Evolutionary conservation across 2,113 vertebrate species (phyloP).

Genomic region (Bufo gargarizans): DNA sequence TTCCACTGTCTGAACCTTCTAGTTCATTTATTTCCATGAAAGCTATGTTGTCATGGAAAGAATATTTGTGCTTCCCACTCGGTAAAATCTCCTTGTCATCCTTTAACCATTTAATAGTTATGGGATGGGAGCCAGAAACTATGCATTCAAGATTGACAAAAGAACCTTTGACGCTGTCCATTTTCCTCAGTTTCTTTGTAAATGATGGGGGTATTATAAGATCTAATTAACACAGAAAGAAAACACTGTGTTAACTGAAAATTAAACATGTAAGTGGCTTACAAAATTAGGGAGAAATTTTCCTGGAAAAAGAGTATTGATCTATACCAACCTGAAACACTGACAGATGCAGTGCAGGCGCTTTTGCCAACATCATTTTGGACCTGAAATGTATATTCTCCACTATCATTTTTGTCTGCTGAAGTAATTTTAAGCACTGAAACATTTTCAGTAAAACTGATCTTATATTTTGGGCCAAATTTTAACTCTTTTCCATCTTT

Average conservation of each 20-base stretch:
- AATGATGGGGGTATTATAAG: conserved; percentile 96
- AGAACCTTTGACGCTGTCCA: conserved; percentile 93
- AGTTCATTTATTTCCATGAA: conserved; percentile 92
- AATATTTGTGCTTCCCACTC: conserved; percentile 89
- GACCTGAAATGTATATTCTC: conserved; percentile 90
- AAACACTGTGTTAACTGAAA: conserved; percentile 58
- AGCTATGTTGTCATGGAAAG: conserved; percentile 94
- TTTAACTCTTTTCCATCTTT: conserved; percentile 86
- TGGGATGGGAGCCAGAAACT: conserved; percentile 92
- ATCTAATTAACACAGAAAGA: conserved; percentile 78
- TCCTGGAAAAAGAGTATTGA: background rate
- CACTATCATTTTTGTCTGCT: conserved; percentile 86
- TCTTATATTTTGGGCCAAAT: conserved; percentile 86
- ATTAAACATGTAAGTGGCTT: background rate
- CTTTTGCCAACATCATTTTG: conserved; percentile 91
- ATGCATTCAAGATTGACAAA: conserved; percentile 94
- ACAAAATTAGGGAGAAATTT: background rate
- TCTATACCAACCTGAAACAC: conserved; percentile 87
- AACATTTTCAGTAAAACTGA: conserved; percentile 84
- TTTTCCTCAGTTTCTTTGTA: conserved; percentile 92
- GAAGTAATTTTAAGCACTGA: conserved; percentile 89
- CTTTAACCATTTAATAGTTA: conserved; percentile 92
- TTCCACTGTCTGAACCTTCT: conserved; percentile 85
- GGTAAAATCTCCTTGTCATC: conserved; percentile 85
- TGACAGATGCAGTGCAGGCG: conserved; percentile 87